Percentiles rank a stretch among this genome's conserved stretches.
Evolutionary conservation across 2,888 invertebrate species (phyloP).

Genomic region (Agapetus fuscipes): DNA sequence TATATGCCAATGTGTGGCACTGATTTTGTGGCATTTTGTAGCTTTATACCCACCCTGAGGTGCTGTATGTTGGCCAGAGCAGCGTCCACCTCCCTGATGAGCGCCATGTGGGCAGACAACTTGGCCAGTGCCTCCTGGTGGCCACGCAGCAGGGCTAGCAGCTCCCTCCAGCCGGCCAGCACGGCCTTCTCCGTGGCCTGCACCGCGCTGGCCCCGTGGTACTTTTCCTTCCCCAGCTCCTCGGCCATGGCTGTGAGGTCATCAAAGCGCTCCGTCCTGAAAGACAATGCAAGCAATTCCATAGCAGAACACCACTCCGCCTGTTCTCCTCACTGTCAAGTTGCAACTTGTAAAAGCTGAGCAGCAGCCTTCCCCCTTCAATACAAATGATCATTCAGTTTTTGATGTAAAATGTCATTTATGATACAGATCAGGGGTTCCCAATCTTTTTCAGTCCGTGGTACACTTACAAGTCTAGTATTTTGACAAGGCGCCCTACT

Average conservation of each 20-base stretch:
- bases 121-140: slow-evolving; percentile 67
- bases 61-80: slow-evolving; percentile 75
- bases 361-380: too few relatives aligned
- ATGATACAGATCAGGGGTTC: too few relatives aligned
- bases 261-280: slow-evolving; percentile 82
- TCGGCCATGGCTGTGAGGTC: slow-evolving; percentile 89
- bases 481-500: too few relatives aligned
- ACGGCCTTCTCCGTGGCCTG: slow-evolving; percentile 62
- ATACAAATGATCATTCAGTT: too few relatives aligned
- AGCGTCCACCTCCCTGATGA: slow-evolving; percentile 87
- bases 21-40: not conserved
- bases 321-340: too few relatives aligned
- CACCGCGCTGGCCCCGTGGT: slow-evolving; percentile 81
- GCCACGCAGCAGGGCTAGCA: slow-evolving; percentile 75
- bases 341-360: too few relatives aligned
- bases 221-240: slow-evolving; percentile 84
- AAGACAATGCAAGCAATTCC: not conserved
- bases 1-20: not conserved
- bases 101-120: slow-evolving; percentile 76
- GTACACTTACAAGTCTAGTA: too few relatives aligned
- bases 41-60: slow-evolving; percentile 53
- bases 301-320: not conserved
- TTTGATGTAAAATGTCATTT: too few relatives aligned
- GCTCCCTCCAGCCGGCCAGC: slow-evolving; percentile 74
- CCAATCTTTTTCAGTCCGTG: too few relatives aligned